Percentiles rank a stretch among this genome's conserved stretches.
Evolutionary conservation across 2,888 invertebrate genomes (phyloP).

Genomic region (Scelioninae gen. 1): DNA sequence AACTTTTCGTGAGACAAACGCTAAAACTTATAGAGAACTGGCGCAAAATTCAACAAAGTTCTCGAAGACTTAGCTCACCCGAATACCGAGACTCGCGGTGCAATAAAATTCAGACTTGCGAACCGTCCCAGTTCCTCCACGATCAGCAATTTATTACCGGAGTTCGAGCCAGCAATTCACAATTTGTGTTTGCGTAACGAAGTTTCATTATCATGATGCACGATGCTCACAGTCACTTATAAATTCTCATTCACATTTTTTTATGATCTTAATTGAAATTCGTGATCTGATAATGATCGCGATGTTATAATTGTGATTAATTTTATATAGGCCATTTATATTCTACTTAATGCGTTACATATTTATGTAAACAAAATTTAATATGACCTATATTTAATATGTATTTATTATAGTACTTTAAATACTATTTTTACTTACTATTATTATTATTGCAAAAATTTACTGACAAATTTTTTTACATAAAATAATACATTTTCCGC

Average conservation of each 20-base stretch:
- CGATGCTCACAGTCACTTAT: constrained; percentile 15
- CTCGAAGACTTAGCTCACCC: constrained; percentile 18
- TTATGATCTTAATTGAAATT: constrained; percentile 9
- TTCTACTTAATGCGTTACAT: no score
- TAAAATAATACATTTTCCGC: no score
- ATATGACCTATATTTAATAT: no score
- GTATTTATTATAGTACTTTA: no score
- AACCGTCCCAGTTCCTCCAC: constrained; percentile 26
- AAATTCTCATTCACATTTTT: constrained; percentile 16
- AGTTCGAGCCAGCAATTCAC: constrained; percentile 15
- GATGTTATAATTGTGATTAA: neutral
- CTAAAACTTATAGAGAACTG: no score
- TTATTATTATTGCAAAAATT: no score
- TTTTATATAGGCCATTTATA: neutral
- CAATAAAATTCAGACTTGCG: constrained; percentile 9
- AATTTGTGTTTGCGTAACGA: constrained; percentile 33
- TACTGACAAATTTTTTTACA: no score
- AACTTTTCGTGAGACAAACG: no score
- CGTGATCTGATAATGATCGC: constrained; percentile 1
- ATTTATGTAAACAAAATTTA: no score
- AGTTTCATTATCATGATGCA: constrained; percentile 59
- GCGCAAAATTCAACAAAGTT: neutral
- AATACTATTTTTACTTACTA: no score
- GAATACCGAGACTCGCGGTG: constrained; percentile 12
- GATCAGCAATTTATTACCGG: constrained; percentile 52